phyloP scores from a whole-genome alignment of 2,113 vertebrate genomes.

The Corapipo altera region DNA sequence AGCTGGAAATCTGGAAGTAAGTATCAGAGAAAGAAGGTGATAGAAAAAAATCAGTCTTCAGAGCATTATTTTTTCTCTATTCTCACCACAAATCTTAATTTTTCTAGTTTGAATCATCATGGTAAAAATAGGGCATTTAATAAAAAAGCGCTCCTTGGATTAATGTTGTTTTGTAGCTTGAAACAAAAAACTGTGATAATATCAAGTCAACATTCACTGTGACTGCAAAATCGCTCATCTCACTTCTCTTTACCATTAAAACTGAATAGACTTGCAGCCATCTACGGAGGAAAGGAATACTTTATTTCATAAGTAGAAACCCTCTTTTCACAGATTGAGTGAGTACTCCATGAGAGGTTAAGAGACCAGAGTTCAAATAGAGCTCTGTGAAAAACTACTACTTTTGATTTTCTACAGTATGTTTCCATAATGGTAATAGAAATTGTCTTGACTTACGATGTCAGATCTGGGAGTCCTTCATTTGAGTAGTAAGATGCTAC shows the following conservation, averaged over 20 bases:
- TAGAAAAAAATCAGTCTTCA: neutral
- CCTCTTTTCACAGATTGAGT: neutral
- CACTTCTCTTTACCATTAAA: neutral
- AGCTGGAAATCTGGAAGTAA: neutral
- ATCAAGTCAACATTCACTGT: neutral
- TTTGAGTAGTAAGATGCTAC: neutral
- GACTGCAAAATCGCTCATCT: neutral
- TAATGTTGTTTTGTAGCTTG: neutral
- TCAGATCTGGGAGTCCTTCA: neutral
- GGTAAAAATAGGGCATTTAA: neutral
- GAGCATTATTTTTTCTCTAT: neutral
- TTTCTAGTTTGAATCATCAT: neutral
- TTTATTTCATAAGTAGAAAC: neutral
- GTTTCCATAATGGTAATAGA: neutral
- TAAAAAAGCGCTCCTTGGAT: neutral
- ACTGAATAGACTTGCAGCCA: neutral
- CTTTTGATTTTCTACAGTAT: neutral
- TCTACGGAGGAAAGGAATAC: neutral
- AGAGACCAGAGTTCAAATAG: neutral
- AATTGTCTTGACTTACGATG: neutral
- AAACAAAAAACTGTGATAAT: neutral
- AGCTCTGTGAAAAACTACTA: neutral
- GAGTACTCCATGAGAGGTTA: neutral
- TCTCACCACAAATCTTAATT: neutral
- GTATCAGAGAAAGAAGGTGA: neutral